phyloP scores from a whole-genome alignment of 2,888 invertebrate species.

The Mythimna lalbum region DNA sequence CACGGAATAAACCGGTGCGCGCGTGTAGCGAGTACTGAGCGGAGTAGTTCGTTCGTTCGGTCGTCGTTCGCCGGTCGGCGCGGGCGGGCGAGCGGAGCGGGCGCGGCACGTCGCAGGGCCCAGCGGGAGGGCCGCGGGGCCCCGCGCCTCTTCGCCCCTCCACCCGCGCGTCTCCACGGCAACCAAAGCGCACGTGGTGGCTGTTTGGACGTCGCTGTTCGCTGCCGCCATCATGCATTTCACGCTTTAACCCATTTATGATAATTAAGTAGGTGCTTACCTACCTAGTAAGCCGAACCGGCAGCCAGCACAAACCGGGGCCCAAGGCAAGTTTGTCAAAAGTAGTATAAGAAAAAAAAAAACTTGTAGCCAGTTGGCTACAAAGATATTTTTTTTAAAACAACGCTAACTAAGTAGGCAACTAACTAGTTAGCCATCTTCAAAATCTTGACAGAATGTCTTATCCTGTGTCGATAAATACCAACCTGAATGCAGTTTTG shows the following conservation, averaged over 20 bases:
- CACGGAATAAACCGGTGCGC: constrained; percentile 77
- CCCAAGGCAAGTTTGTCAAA: neutral
- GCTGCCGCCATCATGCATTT: constrained; percentile 54
- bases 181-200: constrained; percentile 64
- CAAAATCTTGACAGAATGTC: neutral
- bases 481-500: too few relatives aligned
- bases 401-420: too few relatives aligned
- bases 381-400: too few relatives aligned
- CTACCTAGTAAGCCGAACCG: neutral
- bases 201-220: constrained; percentile 28
- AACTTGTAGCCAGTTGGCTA: neutral
- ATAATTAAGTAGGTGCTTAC: constrained; percentile 11
- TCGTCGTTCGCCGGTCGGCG: constrained; percentile 59
- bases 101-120: constrained; percentile 52
- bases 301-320: neutral
- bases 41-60: constrained; percentile 67
- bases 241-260: constrained; percentile 25
- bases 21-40: constrained; percentile 72
- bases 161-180: constrained; percentile 62
- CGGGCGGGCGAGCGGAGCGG: constrained; percentile 59
- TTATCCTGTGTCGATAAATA: too few relatives aligned
- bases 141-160: constrained; percentile 77
- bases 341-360: neutral
- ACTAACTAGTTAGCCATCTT: neutral
- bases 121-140: constrained; percentile 73